Base-by-base conservation (phyloP, 1,140 invertebrate genomes). In the Hermetia illucens region DNA sequence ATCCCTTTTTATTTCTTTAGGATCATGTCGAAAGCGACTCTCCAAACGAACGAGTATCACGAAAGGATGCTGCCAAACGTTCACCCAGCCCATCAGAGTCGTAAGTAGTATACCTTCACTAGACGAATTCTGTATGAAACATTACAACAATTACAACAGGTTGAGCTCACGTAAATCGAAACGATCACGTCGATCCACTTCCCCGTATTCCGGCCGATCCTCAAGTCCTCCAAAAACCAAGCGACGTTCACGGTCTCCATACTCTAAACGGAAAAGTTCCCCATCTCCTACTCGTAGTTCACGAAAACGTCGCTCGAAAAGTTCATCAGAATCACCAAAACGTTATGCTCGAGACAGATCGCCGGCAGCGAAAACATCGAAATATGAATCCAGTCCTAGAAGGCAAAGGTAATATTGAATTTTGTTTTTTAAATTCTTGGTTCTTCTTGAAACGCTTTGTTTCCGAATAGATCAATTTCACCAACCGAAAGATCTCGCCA, bases 241-340 rank as follows among this genome's bases (percentile, higher is more conserved):
- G n/a, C 53, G 58, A 34, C 50, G 55, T 2, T 58, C 55, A 2
- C 45, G 51, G 17, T 59, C 56, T 4, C 55, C 56, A 1, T 43
- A 44, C 13, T 44, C 44, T 31, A 42, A 22, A 27, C 19, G 31
- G 13, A 29, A 34, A 16, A 38, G 39, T 20, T 4, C 32, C 1
- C 21, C 33, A 36, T 9, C 38, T 1, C 46, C 55, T n/a, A 52
- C 45, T 24, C 37, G 36, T 1, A 53, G 47, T n/a, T 48, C 47
- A 5, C 31, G 41, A 2, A 58, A 52, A 31, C 52, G 52, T 48
- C 51, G 55, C 17, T 53, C 55, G 6, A 44, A 48, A 6, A 54
- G 51, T n/a, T 38, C 39, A 5, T 54, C 55, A 1, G 50, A 51
- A 1, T 58, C 55, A 2, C 55, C 53, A 0, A 55, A 47, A 35